Conservation (phyloP, 2,113 vertebrate genomes). For the Epinephelus lanceolatus region DNA sequence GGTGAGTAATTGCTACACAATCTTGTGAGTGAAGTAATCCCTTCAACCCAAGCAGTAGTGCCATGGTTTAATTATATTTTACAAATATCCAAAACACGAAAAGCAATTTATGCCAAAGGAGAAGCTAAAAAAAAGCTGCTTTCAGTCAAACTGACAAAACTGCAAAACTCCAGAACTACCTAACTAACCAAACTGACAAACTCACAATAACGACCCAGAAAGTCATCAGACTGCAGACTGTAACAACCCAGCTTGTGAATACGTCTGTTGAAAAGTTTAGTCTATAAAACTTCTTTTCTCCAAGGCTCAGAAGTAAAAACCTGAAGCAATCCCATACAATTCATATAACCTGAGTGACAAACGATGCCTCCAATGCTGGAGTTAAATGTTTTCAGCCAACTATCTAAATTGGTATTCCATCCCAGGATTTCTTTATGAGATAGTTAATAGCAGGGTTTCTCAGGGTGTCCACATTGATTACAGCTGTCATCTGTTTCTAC, state of each 20-base stretch:
- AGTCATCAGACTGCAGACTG: slow-evolving; percentile 7
- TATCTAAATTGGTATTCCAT: slow-evolving; percentile 44
- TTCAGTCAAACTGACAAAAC: slow-evolving; percentile 13
- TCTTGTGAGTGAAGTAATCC: no score
- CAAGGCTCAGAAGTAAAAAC: slow-evolving; percentile 9
- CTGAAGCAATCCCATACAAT: slow-evolving; percentile 20
- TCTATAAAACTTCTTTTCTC: slow-evolving; percentile 21
- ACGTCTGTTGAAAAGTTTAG: slow-evolving; percentile 3
- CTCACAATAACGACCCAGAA: background rate
- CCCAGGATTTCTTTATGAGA: slow-evolving; percentile 63
- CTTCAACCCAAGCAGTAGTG: background rate
- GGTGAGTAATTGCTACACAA: no score
- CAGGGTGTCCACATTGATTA: slow-evolving; percentile 64
- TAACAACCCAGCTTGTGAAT: background rate
- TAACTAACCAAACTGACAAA: slow-evolving; percentile 11
- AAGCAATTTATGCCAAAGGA: background rate
- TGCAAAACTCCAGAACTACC: background rate
- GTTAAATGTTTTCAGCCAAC: slow-evolving; percentile 19
- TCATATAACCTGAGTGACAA: slow-evolving; percentile 48
- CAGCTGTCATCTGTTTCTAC: slow-evolving; percentile 46
- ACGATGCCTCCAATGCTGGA: slow-evolving; percentile 35
- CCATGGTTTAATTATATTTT: background rate
- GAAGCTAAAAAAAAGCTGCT: background rate
- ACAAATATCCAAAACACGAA: background rate
- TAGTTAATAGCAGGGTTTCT: slow-evolving; percentile 62